Conservation (phyloP, 2,888 invertebrate species). For the Dynastes maya region DNA sequence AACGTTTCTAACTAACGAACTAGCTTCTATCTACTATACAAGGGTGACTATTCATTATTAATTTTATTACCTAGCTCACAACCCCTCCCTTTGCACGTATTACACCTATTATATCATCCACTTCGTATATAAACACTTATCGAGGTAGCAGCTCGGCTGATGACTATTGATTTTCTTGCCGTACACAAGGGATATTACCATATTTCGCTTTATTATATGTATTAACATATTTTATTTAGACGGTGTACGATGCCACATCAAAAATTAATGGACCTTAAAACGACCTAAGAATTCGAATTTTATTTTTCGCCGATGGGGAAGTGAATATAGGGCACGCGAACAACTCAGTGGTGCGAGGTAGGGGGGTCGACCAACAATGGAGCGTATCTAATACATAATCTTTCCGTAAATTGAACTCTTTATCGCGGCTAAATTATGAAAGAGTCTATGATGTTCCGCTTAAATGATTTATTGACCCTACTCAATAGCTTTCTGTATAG, state of each 20-base stretch:
- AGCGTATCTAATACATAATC: slow-evolving; percentile 17
- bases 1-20: too few species aligned
- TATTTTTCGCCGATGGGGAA: not conserved
- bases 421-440: slow-evolving; percentile 24
- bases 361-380: slow-evolving; percentile 17
- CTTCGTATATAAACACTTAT: too few species aligned
- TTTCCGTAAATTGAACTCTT: slow-evolving; percentile 28
- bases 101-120: too few species aligned
- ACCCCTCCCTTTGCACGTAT: too few species aligned
- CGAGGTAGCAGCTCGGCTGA: too few species aligned
- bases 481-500: not conserved
- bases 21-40: too few species aligned
- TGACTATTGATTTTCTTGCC: too few species aligned
- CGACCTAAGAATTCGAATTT: slow-evolving; percentile 15
- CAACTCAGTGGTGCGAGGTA: not conserved
- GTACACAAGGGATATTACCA: not conserved
- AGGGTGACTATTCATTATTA: too few species aligned
- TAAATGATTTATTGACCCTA: slow-evolving; percentile 5
- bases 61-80: too few species aligned
- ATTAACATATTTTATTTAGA: slow-evolving; percentile 36
- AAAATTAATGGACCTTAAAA: slow-evolving; percentile 42
- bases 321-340: not conserved
- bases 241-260: not conserved
- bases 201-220: slow-evolving; percentile 1
- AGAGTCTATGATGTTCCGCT: not conserved